Evolutionary conservation across 1,140 invertebrate genomes (phyloP), one percentile per base, ranked within the genome.

Genomic region (Ericerus pela): DNA sequence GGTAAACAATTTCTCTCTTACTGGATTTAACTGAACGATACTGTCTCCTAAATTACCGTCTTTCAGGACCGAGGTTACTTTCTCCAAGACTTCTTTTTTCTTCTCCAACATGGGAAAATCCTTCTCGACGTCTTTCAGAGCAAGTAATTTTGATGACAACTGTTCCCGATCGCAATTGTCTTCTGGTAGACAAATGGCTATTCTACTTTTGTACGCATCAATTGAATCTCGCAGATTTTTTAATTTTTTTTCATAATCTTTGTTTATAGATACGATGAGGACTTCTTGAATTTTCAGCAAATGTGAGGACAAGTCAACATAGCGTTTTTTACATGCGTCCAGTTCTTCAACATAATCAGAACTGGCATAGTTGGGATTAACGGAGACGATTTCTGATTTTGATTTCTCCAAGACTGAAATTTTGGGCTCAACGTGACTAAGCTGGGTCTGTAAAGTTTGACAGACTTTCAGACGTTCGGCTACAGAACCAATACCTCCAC

Each of bases 151-250:
- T 0, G 89, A 82, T 73, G 95, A 87, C n/a, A 95, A 72, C 67
- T 89, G 93, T 65, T 91, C 94, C 65, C 82, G 80, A 66, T 96
- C 90, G 64, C 84, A 89, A 27, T 79, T 80, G 5, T 82, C 77
- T 67, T 95, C 90, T 0, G 86, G 85, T 59, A 82, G 77, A 69
- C 90, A 95, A 89, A 91, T 96, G n/a, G 78, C 73, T 0, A 92
- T 79, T 69, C 96, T 96, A 65, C 96, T 92, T 59, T 82, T 82
- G 51, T 84, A 79, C 1, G 81, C 80, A 38, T 75, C 73, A 2
- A 95, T 75, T 67, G 85, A 81, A 60, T 88, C 77, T 63, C 88
- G 81, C 20, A 91, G 74, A 65, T 83, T 81, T 43, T 77, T 76
- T 43, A 88, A 79, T 63, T 90, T 90, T 57, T 94, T 89, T 43